A percentile compares a stretch with the other conserved stretches of the same genome.
phyloP scores from a whole-genome alignment of 1,140 invertebrate genomes.

The Notospermus geniculatus region DNA sequence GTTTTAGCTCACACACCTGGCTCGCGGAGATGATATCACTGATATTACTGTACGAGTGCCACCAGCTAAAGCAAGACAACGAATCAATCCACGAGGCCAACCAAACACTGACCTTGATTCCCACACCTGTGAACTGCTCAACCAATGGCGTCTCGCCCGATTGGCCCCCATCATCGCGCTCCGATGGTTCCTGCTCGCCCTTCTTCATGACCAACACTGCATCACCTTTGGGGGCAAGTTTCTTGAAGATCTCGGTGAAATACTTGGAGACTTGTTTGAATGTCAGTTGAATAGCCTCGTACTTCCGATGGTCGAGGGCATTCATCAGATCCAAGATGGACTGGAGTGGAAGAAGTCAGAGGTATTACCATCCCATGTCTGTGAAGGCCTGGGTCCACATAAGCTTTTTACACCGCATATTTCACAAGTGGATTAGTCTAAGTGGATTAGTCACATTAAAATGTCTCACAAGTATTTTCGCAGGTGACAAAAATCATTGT shows the following conservation, averaged over 20 bases:
- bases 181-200: conserved; percentile 52
- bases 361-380: conserved; percentile 49
- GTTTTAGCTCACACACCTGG: too few species aligned
- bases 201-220: conserved; percentile 85
- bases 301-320: conserved; percentile 92
- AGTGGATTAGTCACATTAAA: too few species aligned
- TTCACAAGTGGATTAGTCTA: too few species aligned
- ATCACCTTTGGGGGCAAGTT: conserved; percentile 92
- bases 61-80: too few species aligned
- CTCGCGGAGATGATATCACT: too few species aligned
- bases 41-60: too few species aligned
- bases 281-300: conserved; percentile 95
- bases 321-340: conserved; percentile 95
- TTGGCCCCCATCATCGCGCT: conserved; percentile 38
- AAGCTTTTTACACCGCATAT: too few species aligned
- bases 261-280: conserved; percentile 98
- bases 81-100: too few species aligned
- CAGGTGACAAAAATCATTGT: too few species aligned
- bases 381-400: too few species aligned
- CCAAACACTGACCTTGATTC: conserved; percentile 58
- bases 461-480: too few species aligned
- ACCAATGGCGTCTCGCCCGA: conserved; percentile 49
- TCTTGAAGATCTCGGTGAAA: conserved; percentile 97
- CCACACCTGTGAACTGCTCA: conserved; percentile 62
- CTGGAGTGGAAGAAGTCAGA: conserved; percentile 58